Percentiles rank a stretch among this genome's conserved stretches.
These are phyloP conservation scores for Mionectes olivaceus DNA, from an alignment of 2,797 vertebrate species.

Conservation along the genomic window DNA sequence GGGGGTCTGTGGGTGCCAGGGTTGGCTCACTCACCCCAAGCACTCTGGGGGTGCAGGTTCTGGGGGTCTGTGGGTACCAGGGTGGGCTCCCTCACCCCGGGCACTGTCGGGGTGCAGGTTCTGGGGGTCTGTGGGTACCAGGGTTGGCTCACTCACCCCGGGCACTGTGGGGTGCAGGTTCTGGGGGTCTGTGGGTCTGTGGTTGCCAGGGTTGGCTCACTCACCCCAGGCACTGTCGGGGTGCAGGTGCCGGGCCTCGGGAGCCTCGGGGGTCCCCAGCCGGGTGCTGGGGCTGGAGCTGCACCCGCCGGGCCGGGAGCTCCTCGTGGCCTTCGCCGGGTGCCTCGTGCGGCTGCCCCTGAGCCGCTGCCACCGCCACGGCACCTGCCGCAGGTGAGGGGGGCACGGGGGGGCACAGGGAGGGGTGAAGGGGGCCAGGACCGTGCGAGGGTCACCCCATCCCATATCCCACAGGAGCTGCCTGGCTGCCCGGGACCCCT, in stretches of 20 bases:
- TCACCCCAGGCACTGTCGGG: neutral
- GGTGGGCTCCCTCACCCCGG: no score
- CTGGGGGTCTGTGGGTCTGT: no score
- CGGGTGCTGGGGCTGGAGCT: conserved; percentile 51
- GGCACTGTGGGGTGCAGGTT: neutral
- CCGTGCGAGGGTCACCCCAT: neutral
- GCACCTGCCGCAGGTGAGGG: neutral
- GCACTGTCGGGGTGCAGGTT: neutral
- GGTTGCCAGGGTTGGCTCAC: neutral
- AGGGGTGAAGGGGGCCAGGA: neutral
- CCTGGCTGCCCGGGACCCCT: conserved; percentile 90
- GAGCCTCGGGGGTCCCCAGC: neutral
- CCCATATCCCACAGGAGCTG: conserved; percentile 75
- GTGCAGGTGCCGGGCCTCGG: neutral
- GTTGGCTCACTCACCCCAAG: no score
- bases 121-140: neutral
- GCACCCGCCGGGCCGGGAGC: neutral
- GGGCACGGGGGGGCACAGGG: neutral
- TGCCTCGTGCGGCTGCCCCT: conserved; percentile 27
- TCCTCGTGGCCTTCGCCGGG: conserved; percentile 5
- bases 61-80: no score
- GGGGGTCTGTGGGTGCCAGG: no score
- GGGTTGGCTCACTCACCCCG: no score
- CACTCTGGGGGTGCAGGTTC: neutral
- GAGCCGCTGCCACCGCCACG: neutral